Conservation (phyloP, 2,888 invertebrate genomes). For the Nephrocerus scutellatus region DNA sequence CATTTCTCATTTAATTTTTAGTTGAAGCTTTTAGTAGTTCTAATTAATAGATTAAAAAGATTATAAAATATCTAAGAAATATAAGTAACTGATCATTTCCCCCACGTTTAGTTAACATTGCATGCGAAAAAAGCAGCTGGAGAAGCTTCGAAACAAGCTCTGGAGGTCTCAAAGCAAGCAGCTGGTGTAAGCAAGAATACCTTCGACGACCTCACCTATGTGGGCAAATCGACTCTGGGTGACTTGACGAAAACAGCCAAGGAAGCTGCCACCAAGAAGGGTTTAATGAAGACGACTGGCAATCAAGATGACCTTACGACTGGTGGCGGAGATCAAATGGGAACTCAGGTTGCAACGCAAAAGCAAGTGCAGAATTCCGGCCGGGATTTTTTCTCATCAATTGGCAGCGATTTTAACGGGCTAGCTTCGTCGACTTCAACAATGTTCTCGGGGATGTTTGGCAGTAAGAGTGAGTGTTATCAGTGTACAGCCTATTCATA, state of each 20-base stretch:
- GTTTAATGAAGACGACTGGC: conserved; percentile 57
- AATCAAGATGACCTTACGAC: conserved; percentile 16
- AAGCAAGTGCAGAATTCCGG: conserved; percentile 57
- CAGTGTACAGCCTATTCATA: too few relatives aligned
- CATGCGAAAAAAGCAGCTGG: conserved; percentile 85
- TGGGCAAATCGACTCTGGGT: conserved; percentile 82
- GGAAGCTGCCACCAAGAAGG: conserved; percentile 73
- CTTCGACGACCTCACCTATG: conserved; percentile 79
- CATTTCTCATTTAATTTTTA: conserved; percentile 1
- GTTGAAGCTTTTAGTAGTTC: background rate
- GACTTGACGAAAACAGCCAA: conserved; percentile 88
- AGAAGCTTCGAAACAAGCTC: conserved; percentile 75
- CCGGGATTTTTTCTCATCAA: conserved; percentile 80
- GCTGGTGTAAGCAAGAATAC: conserved; percentile 84
- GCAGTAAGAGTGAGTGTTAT: conserved; percentile 61
- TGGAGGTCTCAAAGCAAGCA: conserved; percentile 81
- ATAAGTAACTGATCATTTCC: too few relatives aligned
- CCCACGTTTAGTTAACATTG: conserved; percentile 74
- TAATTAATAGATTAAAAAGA: background rate
- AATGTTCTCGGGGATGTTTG: conserved; percentile 92
- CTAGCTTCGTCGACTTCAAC: conserved; percentile 87
- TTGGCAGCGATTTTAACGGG: conserved; percentile 88
- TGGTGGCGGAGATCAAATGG: too few relatives aligned
- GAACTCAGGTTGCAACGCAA: conserved; percentile 41
- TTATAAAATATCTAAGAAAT: background rate